Base-by-base conservation (phyloP, 1,140 invertebrate species). In the Bombus waltoni region DNA sequence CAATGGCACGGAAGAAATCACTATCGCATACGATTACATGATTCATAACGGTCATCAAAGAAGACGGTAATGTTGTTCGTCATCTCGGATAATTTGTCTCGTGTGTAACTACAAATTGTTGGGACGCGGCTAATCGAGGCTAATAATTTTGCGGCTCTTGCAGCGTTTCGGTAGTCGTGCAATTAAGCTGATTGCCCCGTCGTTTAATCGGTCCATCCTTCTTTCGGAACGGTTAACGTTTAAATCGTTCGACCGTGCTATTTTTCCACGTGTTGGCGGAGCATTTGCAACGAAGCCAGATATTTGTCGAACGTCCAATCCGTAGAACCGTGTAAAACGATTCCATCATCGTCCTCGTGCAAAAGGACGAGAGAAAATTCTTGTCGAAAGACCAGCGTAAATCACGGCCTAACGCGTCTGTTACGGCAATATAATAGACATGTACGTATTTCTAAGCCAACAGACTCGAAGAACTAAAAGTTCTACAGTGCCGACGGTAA, bases 11-110 rank as follows among this genome's bases (percentile, higher is more conserved):
- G 47, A 53, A 53, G 47, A 53, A 53, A 53, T 53, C 47, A 2
- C 11, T n/a, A 42, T 44, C n/a, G 22, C 2, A 18, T 3, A 72
- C 38, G 38, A 18, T 40, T 40, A 42, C 44, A 10, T 13, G 28
- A 68, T 62, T 62, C 32, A 4, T 10, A 28, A 47, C 3, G 1
- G 42, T 44, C 25, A 1, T 38, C 22, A 38, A 65, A 47, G 18
- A 35, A 3, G 9, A 44, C 28, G 15, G 35, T 10, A 44, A 38
- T n/a, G 68, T 62, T 40, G 44, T 47, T 32, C 32, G 57, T 70
- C 38, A 78, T 78, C 78, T 6, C 38, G 0, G 32, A 79, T 59
- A 71, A 78, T 84, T 68, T 78, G 66, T 79, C 82, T 62, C n/a
- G 28, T 13, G 65, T 59, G 75, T 76, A 44, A 71, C 47, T 70